These are phyloP conservation scores for Hypomecis punctinalis DNA, from an alignment of 2,888 invertebrate genomes.

Conservation along the genomic window DNA sequence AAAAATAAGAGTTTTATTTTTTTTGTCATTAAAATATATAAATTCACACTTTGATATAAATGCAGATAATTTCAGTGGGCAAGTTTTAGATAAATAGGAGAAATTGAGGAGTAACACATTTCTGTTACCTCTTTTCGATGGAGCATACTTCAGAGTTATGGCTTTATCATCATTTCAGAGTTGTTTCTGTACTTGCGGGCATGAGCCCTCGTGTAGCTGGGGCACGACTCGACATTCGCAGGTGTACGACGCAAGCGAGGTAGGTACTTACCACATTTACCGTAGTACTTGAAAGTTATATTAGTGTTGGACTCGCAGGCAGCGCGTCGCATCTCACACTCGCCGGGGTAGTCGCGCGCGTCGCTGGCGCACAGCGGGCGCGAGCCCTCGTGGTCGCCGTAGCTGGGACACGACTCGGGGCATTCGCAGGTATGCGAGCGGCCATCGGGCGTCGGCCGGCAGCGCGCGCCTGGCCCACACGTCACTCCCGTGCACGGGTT, in stretches of 20 bases:
- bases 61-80: too few relatives aligned
- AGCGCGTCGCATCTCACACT: conserved; percentile 92
- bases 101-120: too few relatives aligned
- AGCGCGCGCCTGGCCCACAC: conserved; percentile 92
- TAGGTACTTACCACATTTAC: conserved; percentile 92
- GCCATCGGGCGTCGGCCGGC: conserved; percentile 88
- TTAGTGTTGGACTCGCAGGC: conserved; percentile 91
- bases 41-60: neutral
- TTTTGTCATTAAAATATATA: too few relatives aligned
- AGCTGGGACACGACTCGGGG: conserved; percentile 90
- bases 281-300: conserved; percentile 92
- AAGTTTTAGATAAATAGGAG: too few relatives aligned
- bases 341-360: conserved; percentile 92
- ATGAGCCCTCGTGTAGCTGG: too few relatives aligned
- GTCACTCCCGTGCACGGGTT: conserved; percentile 91
- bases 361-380: conserved; percentile 93
- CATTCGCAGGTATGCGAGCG: conserved; percentile 91
- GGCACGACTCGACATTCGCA: too few relatives aligned
- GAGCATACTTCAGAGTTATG: too few relatives aligned
- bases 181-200: too few relatives aligned
- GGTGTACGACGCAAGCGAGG: too few relatives aligned
- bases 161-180: too few relatives aligned
- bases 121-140: too few relatives aligned
- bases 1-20: too few relatives aligned
- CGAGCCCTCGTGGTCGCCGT: conserved; percentile 93